Base-by-base conservation (phyloP, 2,113 vertebrate species). In the Numida meleagris region DNA sequence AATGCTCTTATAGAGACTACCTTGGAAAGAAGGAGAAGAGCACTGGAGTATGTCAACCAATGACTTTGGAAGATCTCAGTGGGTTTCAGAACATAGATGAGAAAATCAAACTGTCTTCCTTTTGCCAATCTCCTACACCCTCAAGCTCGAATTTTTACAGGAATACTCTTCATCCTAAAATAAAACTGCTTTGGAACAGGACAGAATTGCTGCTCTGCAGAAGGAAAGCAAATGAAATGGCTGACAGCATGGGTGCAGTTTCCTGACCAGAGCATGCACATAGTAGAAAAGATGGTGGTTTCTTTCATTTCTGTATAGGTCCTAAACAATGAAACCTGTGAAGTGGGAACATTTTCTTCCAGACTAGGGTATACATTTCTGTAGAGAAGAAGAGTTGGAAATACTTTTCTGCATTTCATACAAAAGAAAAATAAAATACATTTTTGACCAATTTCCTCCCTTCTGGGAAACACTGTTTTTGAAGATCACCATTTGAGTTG, bases 101-200 rank as follows among this genome's bases (percentile, higher is more conserved):
- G 31, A 73, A 93, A 85, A 88, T 5, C 2, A 4, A 57, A 27
- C 62, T 81, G 76, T 42, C 40, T 88, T 80, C 50, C 20, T 83
- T 86, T 74, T 86, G 23, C 57, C 14, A 20, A 31, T 84, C 23
- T 72, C 23, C n/a, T 48, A 0, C 1, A 7, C 20, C 4, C 43
- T 59, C 15, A 14, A 31, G 7, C 57, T 86, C 40, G 45, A 51
- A 84, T 80, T 86, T n/a, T 38, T 80, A 21, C 45, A 53, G 82
- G 42, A 93, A 70, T 62, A 82, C n/a, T 12, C 58, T 89, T 91
- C 36, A 59, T 81, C 57, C 61, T 50, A 34, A 96, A 90, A 80
- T 45, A 88, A 73, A 85, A 18, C 20, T 74, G 73, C 65, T 83
- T 77, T 92, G 86, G 34, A 83, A 81, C 19, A 74, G 68, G 45